Evolutionary conservation across 2,113 vertebrate genomes (phyloP).

Genomic region (Ornithorhynchus anatinus): DNA sequence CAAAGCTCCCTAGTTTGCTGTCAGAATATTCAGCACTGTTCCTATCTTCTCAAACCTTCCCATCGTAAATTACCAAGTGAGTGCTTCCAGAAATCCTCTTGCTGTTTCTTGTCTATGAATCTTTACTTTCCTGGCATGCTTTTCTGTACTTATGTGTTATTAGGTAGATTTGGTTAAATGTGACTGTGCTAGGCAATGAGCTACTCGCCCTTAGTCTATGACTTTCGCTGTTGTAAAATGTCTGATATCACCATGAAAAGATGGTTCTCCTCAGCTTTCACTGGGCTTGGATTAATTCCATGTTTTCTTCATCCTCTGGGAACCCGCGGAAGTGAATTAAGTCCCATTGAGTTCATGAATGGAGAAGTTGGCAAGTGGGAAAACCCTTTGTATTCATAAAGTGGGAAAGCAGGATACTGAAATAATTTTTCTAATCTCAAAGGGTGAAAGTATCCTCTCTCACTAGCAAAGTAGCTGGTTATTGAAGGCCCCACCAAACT

Average conservation of each 20-base stretch:
- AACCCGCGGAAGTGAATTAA: not conserved
- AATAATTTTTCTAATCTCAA: too few relatives aligned
- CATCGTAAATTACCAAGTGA: conserved; percentile 14
- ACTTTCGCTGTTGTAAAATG: conserved; percentile 2
- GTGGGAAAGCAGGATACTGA: too few relatives aligned
- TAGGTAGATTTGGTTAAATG: conserved; percentile 19
- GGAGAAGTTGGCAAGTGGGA: not conserved
- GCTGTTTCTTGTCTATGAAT: conserved; percentile 19
- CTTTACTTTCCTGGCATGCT: conserved; percentile 8
- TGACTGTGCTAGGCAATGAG: not conserved
- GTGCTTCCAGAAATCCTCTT: conserved; percentile 22
- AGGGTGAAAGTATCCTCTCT: too few relatives aligned
- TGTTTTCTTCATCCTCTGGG: not conserved
- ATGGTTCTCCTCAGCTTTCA: not conserved
- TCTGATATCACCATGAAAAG: not conserved
- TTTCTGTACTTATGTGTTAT: not conserved
- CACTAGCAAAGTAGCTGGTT: too few relatives aligned
- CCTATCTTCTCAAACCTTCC: not conserved
- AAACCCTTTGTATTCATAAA: not conserved
- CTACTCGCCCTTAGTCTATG: not conserved
- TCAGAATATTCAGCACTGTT: not conserved
- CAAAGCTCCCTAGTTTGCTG: conserved; percentile 13
- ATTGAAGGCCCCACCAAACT: too few relatives aligned
- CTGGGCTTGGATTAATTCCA: not conserved
- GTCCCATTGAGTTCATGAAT: not conserved